Base-by-base conservation (phyloP, 1,140 invertebrate genomes). In the Conus betulinus region DNA sequence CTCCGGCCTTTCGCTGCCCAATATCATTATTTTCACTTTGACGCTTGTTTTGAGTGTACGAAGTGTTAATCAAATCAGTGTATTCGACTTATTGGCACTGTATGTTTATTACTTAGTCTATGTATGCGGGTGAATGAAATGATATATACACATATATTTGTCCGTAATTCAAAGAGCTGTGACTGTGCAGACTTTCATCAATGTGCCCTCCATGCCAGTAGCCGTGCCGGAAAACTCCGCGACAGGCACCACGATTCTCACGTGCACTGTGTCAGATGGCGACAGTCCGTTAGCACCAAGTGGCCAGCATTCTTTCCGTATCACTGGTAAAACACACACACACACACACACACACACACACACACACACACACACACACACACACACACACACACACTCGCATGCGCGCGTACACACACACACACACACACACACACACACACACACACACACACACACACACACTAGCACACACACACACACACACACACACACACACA, bases 281-380 rank as follows among this genome's bases (percentile, higher is more conserved):
- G 82, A 84, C 82, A 84, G 82, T 39, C 8, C 25, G 8, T 13
- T 7, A 7, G 11, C 8, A 15, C 82, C 82, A 3, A 84, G 82
- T 20, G 82, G 82, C 5, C 82, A 84, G 27, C 82, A 84, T 20
- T 2, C 55, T 4, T 84, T 84, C 51, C 20, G 25, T 25, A 84
- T 84, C 23, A 84, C 82, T 63, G 82, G 82, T 84, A 84, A 63
- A 53, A 23, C 7, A 79, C 27, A 52, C 78, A 23, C 51, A 52
- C 25, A 13, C 13, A 79, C 13, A 52, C 78, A 23, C 78, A 79
- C 78, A 79, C 67, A 17, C 67, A 71, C 67, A 71, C 67, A 71
- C 67, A 71, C 67, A 20, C 17, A 71, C 17, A 20, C 67, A 71
- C 67, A 71, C 67, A 71, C 23, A 71, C 23, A 71, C 23, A 71